These are phyloP conservation scores for Grammomys surdaster DNA, from an alignment of 2,113 vertebrate species.

Conservation along the genomic window DNA sequence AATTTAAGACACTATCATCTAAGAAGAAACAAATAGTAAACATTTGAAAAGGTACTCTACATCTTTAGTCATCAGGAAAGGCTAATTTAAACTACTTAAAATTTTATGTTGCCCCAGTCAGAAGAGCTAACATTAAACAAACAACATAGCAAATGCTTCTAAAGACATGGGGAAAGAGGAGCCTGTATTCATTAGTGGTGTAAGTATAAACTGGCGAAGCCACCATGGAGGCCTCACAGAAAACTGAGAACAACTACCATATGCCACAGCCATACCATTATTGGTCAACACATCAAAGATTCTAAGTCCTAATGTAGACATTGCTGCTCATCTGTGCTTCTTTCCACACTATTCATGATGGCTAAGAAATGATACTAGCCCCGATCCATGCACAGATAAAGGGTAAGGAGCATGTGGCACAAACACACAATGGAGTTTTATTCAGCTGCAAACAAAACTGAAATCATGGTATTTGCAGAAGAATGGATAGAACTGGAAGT, in stretches of 20 bases:
- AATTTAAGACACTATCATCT: background rate
- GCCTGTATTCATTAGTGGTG: background rate
- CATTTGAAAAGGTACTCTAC: background rate
- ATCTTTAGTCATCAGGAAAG: background rate
- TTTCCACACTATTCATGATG: background rate
- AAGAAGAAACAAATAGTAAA: background rate
- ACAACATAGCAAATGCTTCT: background rate
- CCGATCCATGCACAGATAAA: background rate
- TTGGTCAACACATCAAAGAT: background rate
- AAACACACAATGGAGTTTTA: background rate
- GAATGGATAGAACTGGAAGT: background rate
- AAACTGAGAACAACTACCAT: background rate
- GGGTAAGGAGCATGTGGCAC: background rate
- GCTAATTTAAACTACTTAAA: background rate
- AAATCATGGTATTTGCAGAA: background rate
- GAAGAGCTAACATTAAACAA: background rate
- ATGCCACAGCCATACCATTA: background rate
- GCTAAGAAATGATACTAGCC: background rate
- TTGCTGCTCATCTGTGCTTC: background rate
- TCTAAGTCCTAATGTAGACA: background rate
- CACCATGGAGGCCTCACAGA: background rate
- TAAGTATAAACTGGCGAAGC: background rate
- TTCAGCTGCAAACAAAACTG: background rate
- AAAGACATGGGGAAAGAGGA: background rate
- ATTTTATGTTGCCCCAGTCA: background rate